Base-by-base conservation (phyloP, 2,797 vertebrate species). In the Serranus cabrilla region DNA sequence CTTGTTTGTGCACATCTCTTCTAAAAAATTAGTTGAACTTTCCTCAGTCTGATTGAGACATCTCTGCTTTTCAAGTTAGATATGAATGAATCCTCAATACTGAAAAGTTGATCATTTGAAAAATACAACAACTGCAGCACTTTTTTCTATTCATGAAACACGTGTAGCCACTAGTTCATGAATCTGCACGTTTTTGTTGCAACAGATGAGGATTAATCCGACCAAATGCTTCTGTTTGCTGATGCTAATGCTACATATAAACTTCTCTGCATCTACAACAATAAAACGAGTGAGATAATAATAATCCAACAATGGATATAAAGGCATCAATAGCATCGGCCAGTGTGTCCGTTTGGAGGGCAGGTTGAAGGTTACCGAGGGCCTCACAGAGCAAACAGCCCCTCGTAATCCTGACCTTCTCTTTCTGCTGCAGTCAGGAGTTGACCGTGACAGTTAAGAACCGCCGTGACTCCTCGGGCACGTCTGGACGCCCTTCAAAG, bases 391-490 rank as follows among this genome's bases (percentile, higher is more conserved):
- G 81, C 85, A 92, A 93, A 93, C 86, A 89, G 42, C 1, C 69
- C 68, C 40, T 9, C 0, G 2, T 91, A 92, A 93, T 91, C 92
- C 92, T 74, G 80, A 90, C 89, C 89, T 83, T 80, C 82, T 46
- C 55, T 74, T 73, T 78, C 83, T 85, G 34, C 79, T 46, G 72
- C 68, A 21, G 69, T 50, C 63, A 11, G 40, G 17, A 83, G 86
- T 88, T 89, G 90, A 90, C 87, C 85, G 74, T 91, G 90, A 86
- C 70, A 1, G 66, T 17, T 91, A 91, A 91, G 89, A 90, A 80
- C 43, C 88, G 5, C 57, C 10, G 42, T 2, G 73, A 73, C 71
- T 83, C 66, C 61, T 49, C 25, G 1, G 83, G 65, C 90, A 90
- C 89, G 88, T 85, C 88, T 87, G 81, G 67, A 51, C 17, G 11